Evolutionary conservation across 35 echinoderm and acorn worm genomes (phyloP), one percentile per base, ranked within the genome.

Genomic region (Ophiothrix spiculata): DNA sequence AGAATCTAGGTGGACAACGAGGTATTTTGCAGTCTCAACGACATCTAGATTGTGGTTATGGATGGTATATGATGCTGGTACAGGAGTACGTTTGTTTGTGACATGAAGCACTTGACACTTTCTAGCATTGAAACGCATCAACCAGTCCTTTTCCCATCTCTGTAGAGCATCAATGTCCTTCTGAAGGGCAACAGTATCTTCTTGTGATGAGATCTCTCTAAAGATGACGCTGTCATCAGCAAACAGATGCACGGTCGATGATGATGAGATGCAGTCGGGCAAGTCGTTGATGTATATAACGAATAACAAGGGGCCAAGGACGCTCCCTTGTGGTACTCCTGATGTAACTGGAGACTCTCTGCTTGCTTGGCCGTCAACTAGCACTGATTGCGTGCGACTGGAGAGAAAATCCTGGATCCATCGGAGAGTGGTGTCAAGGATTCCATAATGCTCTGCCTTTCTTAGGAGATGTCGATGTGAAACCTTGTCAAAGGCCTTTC

Each of bases 71-170:
- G 79, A 21, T 25, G 31, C 15, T 39, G 37, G 25, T 14, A 84
- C 73, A 0, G 73, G 16, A 13, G 29, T 69, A 29, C 82, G 63
- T 73, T 77, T 78, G 31, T 77, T 31, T 15, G 73, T 75, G 29
- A 69, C 38, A 33, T 79, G 64, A n/a, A 86, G 79, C n/a, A 86
- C 84, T 21, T 79, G 37, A n/a, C 84, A 86, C 63, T 86, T 86
- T 28, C 39, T 25, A 15, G 86, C 75, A 35, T 87, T 79, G 77
- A 80, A 87, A 36, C 33, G 31, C 85, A 87, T 79, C 37, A 31
- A 39, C 86, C 86, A 80, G 36, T 79, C 77, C 15, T 35, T 79
- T 45, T 87, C 75, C 86, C 86, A 87, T 10, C 8, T 17, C 14
- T 42, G 40, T 29, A 87, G 49, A 6, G 19, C 40, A 77, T 80